Evolutionary conservation across 2,113 vertebrate species (phyloP).

Genomic region (Fulmarus glacialis): DNA sequence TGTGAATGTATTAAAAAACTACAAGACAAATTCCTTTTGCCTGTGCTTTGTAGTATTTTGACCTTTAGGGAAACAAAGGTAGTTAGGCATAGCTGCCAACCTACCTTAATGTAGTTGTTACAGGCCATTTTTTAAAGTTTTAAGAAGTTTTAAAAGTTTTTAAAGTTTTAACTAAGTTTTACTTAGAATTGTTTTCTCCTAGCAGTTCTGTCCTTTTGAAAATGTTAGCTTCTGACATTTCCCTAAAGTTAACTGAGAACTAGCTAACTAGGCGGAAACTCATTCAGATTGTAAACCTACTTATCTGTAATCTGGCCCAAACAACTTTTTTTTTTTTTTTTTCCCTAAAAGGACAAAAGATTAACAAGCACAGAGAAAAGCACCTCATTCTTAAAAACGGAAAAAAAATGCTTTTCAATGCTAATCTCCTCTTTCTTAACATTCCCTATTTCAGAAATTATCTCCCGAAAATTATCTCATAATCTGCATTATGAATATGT

Average conservation of each 20-base stretch:
- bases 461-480: neutral
- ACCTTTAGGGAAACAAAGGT: neutral
- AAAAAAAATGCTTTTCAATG: neutral
- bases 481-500: neutral
- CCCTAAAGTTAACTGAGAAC: neutral
- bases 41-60: neutral
- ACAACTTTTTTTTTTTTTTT: neutral
- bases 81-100: neutral
- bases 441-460: neutral
- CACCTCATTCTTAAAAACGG: neutral
- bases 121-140: neutral
- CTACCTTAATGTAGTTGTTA: neutral
- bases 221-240: neutral
- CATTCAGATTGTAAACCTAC: neutral
- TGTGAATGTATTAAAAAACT: neutral
- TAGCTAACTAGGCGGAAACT: neutral
- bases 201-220: neutral
- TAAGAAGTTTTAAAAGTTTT: too few species aligned
- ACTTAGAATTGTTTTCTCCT: neutral
- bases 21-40: neutral
- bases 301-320: neutral
- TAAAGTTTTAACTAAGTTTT: neutral
- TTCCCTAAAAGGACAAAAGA: neutral
- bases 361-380: neutral
- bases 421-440: neutral